These are phyloP conservation scores for Acropternis orthonyx DNA, from an alignment of 2,797 vertebrate genomes.

Conservation along the genomic window DNA sequence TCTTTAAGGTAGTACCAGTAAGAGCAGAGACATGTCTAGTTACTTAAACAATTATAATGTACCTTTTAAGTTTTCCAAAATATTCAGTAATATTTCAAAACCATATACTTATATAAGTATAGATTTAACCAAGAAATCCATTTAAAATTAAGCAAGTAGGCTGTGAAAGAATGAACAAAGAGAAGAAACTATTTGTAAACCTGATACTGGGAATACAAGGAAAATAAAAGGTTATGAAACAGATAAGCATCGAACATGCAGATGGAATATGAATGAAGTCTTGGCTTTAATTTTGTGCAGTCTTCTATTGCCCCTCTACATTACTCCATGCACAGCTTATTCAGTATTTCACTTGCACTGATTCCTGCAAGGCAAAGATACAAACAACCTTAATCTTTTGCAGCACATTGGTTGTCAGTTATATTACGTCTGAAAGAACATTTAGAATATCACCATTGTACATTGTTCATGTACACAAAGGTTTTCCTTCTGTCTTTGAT, in stretches of 20 bases:
- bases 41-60: background rate
- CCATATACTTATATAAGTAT: background rate
- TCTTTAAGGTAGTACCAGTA: background rate
- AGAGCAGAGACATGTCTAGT: background rate
- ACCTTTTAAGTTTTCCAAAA: background rate
- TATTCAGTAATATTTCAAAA: background rate
- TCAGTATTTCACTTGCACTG: background rate
- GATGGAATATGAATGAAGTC: background rate
- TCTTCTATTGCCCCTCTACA: background rate
- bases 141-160: conserved; percentile 24
- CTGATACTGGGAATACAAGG: background rate
- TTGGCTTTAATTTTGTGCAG: background rate
- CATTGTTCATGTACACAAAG: background rate
- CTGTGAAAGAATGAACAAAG: background rate
- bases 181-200: background rate
- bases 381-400: background rate
- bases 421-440: background rate
- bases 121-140: background rate
- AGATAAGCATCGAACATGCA: background rate
- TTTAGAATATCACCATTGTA: background rate
- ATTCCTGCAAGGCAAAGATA: background rate
- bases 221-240: background rate
- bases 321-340: background rate
- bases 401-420: background rate
- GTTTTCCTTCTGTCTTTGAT: background rate